Evolutionary conservation across 1,140 invertebrate species (phyloP).

Genomic region (Wasmannia auropunctata): DNA sequence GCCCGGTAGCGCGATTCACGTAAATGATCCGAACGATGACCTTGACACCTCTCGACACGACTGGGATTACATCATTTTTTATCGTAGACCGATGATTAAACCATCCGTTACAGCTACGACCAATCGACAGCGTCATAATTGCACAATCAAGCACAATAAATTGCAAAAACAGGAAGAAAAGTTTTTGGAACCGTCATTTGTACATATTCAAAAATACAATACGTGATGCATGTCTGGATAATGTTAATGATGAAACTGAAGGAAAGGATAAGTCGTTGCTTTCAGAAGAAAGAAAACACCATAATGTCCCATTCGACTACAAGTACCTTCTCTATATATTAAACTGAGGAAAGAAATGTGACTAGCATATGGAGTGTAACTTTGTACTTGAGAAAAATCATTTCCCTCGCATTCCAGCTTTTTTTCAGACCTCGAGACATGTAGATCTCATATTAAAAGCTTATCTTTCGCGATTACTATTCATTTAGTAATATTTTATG

Average conservation of each 20-base stretch:
- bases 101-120: neutral
- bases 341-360: constrained; percentile 8
- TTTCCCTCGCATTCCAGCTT: neutral
- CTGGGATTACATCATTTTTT: constrained; percentile 2
- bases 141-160: neutral
- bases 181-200: neutral
- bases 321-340: neutral
- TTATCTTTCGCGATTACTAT: neutral
- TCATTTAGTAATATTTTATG: neutral
- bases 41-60: constrained; percentile 61
- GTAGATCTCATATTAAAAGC: neutral
- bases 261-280: neutral
- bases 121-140: neutral
- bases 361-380: constrained; percentile 14
- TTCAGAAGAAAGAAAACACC: neutral
- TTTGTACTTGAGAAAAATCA: neutral
- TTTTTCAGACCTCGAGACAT: neutral
- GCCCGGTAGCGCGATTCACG: constrained; percentile 57
- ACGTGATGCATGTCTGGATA: neutral
- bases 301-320: constrained; percentile 1
- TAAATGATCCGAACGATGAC: constrained; percentile 59
- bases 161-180: no score
- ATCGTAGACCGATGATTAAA: neutral
- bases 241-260: neutral
- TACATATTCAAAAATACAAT: neutral